Base-by-base conservation (phyloP, 2,888 invertebrate species). In the Rotaria socialis region DNA sequence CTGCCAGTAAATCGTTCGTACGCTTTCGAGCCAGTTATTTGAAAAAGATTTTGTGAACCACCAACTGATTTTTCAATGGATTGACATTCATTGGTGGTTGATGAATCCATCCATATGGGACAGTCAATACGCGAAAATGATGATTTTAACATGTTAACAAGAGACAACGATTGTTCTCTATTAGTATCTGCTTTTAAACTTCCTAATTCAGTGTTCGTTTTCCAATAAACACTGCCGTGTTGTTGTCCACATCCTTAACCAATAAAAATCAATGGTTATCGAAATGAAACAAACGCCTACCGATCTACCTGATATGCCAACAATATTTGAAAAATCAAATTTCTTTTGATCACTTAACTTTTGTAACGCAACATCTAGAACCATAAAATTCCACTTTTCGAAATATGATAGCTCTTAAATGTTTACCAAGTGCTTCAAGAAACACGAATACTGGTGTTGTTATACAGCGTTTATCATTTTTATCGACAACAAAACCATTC, bases 191-290 rank as follows among this genome's bases (percentile, higher is more conserved):
- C 11, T 86, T 92, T 90, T 35, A 98, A 92, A 0, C 93, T 93
- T 24, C 93, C 89, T 67, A 67, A 67, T 86, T 93, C 93, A 0
- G 95, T 94, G 24, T 95, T 95, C 88, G 93, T 94, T 84, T 94
- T 94, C 98, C 98, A 98, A 92, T 95, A 98, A 0, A 98, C 95
- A 80, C 96, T 96, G 0, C 97, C 97, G 91, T 98, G 98, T 95
- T 98, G 97, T 95, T 97, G 90, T 58, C 67, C 67, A 67, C 67
- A 67, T 19, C 67, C 67, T 67, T 67, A 6, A 67, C 5, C 89
- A 50, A 50, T 50, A 8, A 50, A 88, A 85, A 41, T 55, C 10
- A 27, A 84, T 35, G 22, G 19, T 5, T 24, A 27, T 27, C 0
- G 16, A 84, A n/a, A 58, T 35, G 27, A 24, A 27, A 24, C 24